A percentile compares a stretch with the other conserved stretches of the same genome.
phyloP scores from a whole-genome alignment of 2,797 vertebrate genomes.

The Myotis planiceps region DNA sequence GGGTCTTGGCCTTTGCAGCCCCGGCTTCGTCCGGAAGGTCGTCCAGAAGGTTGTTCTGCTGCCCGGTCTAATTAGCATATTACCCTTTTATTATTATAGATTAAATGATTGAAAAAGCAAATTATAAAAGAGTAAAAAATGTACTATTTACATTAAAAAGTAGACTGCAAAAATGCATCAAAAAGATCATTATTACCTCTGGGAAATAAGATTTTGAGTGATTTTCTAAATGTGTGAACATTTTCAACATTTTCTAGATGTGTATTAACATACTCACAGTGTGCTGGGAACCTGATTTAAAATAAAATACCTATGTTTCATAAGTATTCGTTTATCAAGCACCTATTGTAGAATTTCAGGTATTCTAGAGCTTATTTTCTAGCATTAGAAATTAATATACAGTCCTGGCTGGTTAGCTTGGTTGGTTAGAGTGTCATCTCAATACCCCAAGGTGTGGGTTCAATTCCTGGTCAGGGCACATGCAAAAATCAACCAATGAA shows the following conservation, averaged over 20 bases:
- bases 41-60: too few relatives aligned
- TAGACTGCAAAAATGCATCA: neutral
- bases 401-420: too few relatives aligned
- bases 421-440: too few relatives aligned
- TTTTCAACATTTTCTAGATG: neutral
- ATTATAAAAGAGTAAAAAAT: neutral
- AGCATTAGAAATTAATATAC: neutral
- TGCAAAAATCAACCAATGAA: too few relatives aligned
- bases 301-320: neutral
- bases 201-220: constrained; percentile 1
- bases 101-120: neutral
- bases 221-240: neutral
- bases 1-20: too few relatives aligned
- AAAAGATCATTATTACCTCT: neutral
- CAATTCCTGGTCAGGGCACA: too few relatives aligned
- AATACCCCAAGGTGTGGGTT: too few relatives aligned
- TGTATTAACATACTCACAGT: neutral
- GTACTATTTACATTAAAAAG: neutral
- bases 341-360: neutral
- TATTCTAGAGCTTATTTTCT: neutral
- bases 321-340: neutral
- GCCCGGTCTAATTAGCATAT: too few relatives aligned
- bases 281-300: neutral
- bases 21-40: too few relatives aligned
- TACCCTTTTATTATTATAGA: too few relatives aligned